These are phyloP conservation scores for Myripristis jacobus DNA, from an alignment of 2,797 vertebrate species.

Conservation along the genomic window DNA sequence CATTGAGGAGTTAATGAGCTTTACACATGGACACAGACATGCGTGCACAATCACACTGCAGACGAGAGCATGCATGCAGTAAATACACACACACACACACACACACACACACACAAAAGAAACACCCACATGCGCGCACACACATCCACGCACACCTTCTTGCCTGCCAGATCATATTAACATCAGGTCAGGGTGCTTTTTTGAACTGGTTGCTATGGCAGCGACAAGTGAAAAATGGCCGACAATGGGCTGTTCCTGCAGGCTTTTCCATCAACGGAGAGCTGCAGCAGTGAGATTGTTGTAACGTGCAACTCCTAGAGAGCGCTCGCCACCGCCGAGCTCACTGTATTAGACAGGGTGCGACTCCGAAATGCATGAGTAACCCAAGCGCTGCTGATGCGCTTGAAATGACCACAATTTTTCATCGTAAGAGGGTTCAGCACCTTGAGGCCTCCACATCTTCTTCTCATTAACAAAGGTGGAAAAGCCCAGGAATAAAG, in stretches of 20 bases:
- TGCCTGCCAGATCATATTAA: conserved; percentile 79
- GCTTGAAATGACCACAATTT: conserved; percentile 34
- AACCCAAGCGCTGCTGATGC: conserved; percentile 27
- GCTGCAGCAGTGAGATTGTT: conserved; percentile 53
- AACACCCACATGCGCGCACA: conserved; percentile 16
- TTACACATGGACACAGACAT: conserved; percentile 51
- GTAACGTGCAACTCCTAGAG: conserved; percentile 37
- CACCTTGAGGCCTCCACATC: conserved; percentile 7
- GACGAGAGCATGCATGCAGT: conserved; percentile 29
- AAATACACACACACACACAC: conserved; percentile 42
- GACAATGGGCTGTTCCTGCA: conserved; percentile 52
- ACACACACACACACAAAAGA: conserved; percentile 30
- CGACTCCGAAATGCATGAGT: conserved; percentile 27
- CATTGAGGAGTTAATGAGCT: conserved; percentile 73
- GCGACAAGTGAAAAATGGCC: conserved; percentile 67
- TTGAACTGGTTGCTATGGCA: conserved; percentile 80
- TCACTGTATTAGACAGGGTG: conserved; percentile 32
- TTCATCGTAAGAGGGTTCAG: conserved; percentile 22
- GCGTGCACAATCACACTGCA: conserved; percentile 28
- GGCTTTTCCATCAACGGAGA: conserved; percentile 58
- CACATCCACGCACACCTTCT: conserved; percentile 51
- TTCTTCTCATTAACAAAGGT: background rate
- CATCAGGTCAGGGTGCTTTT: conserved; percentile 72
- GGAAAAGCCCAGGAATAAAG: conserved; percentile 19
- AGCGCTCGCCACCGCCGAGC: conserved; percentile 26